Evolutionary conservation across 1,140 invertebrate genomes (phyloP), one percentile per base, ranked within the genome.

Genomic region (Zaprionus ornatus): DNA sequence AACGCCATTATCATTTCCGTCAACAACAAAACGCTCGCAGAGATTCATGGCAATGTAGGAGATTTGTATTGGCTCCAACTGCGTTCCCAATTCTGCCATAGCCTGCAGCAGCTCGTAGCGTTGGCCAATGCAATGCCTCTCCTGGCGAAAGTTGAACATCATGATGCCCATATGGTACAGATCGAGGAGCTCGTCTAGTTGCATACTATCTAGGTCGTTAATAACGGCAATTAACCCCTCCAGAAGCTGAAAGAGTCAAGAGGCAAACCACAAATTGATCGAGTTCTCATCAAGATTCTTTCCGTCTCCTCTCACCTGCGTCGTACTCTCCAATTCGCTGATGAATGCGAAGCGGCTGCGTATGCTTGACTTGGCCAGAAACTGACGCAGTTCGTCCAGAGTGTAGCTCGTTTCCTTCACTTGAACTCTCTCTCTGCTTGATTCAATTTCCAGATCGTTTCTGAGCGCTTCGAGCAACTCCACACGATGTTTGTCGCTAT

Each of bases 141-240:
- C 19, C 35, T 4, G 32, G 12, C 57, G n/a, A 40, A 64, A 71
- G 7, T 7, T n/a, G 19, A 59, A 52, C 73, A 75, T 71, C 10
- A 64, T n/a, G 2, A 75, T 59, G 0, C 32, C 32, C 42, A 75
- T 4, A 19, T 64, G 61, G 21, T 60, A 64, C 2, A 60, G 35
- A 57, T 75, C 73, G 13, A 75, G 15, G 19, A 75, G 60, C 42
- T 75, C 10, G 17, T 52, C 55, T 21, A 71, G 19, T n/a, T 52
- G 42, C 9, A 75, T 19, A 0, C 15, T 6, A 7, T 25, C 12
- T 35, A 75, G 12, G 0, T 23, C 13, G 13, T 27, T 17, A 0
- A 59, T 32, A 2, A 3, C 10, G 3, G 5, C 9, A 29, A 6
- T 52, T 0, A 71, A 13, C 7, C 19, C 17, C 25, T 35, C 52